Base-by-base conservation (phyloP, 2,888 invertebrate species). In the Eumacrocentrus americanus region DNA sequence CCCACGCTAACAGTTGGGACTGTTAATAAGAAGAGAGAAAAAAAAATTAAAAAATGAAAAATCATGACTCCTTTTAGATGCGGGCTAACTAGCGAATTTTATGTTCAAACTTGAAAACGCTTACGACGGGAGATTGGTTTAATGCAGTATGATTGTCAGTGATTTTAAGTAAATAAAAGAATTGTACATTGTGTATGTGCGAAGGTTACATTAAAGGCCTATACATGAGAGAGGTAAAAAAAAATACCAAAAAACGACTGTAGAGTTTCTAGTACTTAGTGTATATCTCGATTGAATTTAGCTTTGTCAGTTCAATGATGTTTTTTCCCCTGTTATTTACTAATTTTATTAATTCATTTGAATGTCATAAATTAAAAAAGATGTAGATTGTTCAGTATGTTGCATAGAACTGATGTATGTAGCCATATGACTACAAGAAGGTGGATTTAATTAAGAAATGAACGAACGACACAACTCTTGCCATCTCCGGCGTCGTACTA, bases 221-320 rank as follows among this genome's bases (percentile, higher is more conserved):
- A 67, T 48, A 40, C 42, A 40, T 40, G 58, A 46, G 48, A 58
- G 20, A 38, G 55, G 37, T 51, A 6, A 54, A 52, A 12, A 38
- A 42, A 35, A 40, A 53, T 25, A 58, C 47, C 37, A 48, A 35
- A 29, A 52, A 66, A 63, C 59, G 63, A 64, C 63, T 63, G 58
- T 67, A 66, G 66, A 64, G 58, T 62, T 67, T 60, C 38, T 60
- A 66, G 60, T 62, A 61, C 61, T 64, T 65, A 64, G 62, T 55
- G 58, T 47, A 61, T 58, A 58, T 58, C 9, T 6, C 29, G 44
- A 62, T 57, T 61, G 40, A 62, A 56, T 61, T 61, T 59, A 29
- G 62, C 60, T 63, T 56, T 16, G 58, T 54, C 61, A 56, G 44
- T 47, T 54, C 51, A 58, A 48, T 37, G n/a, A 56, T 64, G 51